These are phyloP conservation scores for Phrynocephalus guinanensis DNA, from an alignment of 2,797 vertebrate species.

Conservation along the genomic window DNA sequence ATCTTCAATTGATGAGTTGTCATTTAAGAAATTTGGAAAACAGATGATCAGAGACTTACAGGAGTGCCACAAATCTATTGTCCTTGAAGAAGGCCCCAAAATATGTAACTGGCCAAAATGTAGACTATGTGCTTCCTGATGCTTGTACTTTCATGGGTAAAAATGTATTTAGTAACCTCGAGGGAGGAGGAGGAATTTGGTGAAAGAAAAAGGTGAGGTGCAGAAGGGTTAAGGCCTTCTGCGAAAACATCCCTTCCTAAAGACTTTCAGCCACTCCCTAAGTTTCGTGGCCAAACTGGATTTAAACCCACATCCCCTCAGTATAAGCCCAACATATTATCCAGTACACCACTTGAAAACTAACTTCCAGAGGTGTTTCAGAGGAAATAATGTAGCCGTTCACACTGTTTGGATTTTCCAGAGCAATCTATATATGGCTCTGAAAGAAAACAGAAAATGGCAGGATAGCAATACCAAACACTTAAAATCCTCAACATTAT, in stretches of 20 bases:
- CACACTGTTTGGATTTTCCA: not conserved
- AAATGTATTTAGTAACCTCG: not conserved
- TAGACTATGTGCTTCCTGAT: too few species aligned
- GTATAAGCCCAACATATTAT: not conserved
- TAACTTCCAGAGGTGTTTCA: not conserved
- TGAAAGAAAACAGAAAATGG: conserved; percentile 36
- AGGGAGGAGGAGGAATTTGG: too few species aligned
- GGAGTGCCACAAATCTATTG: too few species aligned
- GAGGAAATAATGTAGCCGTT: conserved; percentile 36
- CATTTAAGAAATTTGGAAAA: too few species aligned
- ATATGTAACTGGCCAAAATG: too few species aligned
- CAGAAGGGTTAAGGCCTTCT: too few species aligned
- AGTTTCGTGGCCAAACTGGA: not conserved
- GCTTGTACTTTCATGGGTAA: not conserved
- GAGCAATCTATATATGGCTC: conserved; percentile 23
- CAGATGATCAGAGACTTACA: too few species aligned
- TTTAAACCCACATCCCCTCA: not conserved
- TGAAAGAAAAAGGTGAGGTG: too few species aligned
- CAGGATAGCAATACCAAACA: conserved; percentile 33
- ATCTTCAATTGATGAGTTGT: not conserved
- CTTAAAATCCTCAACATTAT: conserved; percentile 8
- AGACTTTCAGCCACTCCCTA: not conserved
- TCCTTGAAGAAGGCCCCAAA: too few species aligned
- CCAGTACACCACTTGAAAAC: not conserved
- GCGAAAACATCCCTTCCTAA: not conserved